Conservation (phyloP, 2,888 invertebrate genomes). For the Spilarctia lutea region DNA sequence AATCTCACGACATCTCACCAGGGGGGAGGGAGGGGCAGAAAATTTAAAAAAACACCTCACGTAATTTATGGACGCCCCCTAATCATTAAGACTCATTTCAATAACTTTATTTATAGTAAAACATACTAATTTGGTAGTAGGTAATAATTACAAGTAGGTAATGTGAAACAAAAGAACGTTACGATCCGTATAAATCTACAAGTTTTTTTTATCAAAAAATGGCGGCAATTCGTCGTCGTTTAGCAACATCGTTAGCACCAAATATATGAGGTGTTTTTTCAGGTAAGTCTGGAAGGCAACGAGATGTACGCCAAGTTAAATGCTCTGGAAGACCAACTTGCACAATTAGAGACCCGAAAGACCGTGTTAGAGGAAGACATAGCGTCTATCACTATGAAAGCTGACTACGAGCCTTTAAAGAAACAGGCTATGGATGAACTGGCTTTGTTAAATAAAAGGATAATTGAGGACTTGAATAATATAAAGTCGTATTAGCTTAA, state of each 20-base stretch:
- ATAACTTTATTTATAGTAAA: too few relatives aligned
- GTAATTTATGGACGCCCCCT: too few relatives aligned
- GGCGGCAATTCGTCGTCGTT: too few relatives aligned
- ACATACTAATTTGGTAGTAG: too few relatives aligned
- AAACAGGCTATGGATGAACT: slow-evolving; percentile 86
- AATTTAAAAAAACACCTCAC: too few relatives aligned
- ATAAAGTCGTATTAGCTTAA: slow-evolving; percentile 68
- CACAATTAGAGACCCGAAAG: slow-evolving; percentile 89
- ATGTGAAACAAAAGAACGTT: too few relatives aligned
- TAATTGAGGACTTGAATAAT: slow-evolving; percentile 79
- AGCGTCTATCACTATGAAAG: slow-evolving; percentile 88
- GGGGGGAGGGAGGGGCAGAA: too few relatives aligned
- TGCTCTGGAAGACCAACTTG: slow-evolving; percentile 89
- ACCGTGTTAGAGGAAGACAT: slow-evolving; percentile 89
- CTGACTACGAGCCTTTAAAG: slow-evolving; percentile 89
- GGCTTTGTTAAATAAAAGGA: slow-evolving; percentile 84
- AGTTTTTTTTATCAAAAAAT: too few relatives aligned
- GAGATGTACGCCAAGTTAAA: slow-evolving; percentile 90
- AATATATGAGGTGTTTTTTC: slow-evolving; percentile 47
- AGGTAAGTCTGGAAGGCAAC: slow-evolving; percentile 89
- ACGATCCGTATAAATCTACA: too few relatives aligned
- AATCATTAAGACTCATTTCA: too few relatives aligned
- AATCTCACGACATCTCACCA: too few relatives aligned
- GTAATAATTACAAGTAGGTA: fast-evolving
- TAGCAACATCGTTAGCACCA: too few relatives aligned